Conservation (phyloP, 35 echinoderm and acorn worm species). For the Heliocidaris tuberculata region DNA sequence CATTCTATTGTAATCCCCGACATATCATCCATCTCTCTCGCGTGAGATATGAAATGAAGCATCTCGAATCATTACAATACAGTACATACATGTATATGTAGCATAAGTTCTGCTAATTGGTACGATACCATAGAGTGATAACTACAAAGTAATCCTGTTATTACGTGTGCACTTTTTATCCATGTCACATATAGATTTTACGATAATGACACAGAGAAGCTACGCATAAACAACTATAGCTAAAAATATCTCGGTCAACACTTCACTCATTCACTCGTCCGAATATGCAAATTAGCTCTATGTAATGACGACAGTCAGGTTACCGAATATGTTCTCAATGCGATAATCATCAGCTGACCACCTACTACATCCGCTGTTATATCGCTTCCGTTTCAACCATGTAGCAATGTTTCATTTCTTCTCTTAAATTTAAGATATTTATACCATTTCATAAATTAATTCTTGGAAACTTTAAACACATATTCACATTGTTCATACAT, state of each 20-base stretch:
- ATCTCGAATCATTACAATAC: neutral
- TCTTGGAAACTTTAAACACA: no score
- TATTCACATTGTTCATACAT: no score
- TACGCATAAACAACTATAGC: neutral
- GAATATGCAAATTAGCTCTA: neutral
- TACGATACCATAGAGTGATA: neutral
- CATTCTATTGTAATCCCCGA: neutral
- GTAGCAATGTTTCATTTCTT: no score
- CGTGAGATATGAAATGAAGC: neutral
- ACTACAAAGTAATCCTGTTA: neutral
- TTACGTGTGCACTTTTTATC: neutral
- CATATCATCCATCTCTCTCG: neutral
- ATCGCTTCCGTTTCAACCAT: no score
- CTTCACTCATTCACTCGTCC: neutral
- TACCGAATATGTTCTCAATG: neutral
- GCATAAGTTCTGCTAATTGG: neutral
- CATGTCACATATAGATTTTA: neutral
- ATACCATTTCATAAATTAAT: no score
- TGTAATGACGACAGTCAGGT: neutral
- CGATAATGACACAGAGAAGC: neutral
- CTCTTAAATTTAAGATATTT: no score
- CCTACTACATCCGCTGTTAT: no score
- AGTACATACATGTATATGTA: neutral
- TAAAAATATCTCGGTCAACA: neutral
- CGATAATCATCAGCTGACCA: neutral